Evolutionary conservation across 2,113 vertebrate genomes (phyloP).

Genomic region (Apteryx mantelli): DNA sequence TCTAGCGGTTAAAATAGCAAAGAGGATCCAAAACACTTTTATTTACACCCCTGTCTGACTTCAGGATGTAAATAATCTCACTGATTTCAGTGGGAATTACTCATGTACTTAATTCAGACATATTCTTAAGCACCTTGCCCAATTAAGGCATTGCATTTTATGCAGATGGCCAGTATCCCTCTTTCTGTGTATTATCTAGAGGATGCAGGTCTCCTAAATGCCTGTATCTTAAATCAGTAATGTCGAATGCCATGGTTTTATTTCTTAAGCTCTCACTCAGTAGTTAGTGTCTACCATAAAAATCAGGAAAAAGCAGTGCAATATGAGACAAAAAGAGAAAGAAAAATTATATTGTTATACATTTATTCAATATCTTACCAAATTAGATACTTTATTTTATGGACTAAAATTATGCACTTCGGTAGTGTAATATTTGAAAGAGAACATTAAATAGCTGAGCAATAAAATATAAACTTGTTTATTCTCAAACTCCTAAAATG

Average conservation of each 20-base stretch:
- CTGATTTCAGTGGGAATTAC: not conserved
- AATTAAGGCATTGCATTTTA: not conserved
- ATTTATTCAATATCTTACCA: not conserved
- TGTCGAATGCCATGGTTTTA: not conserved
- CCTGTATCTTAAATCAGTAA: not conserved
- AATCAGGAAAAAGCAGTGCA: not conserved
- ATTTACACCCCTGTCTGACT: not conserved
- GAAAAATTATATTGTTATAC: not conserved
- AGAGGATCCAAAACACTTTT: not conserved
- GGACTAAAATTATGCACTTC: conserved; percentile 5
- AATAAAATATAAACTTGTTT: conserved; percentile 34
- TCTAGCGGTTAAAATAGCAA: not conserved
- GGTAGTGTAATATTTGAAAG: conserved; percentile 44
- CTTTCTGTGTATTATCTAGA: not conserved
- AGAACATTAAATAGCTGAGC: not conserved
- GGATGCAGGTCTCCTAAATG: not conserved
- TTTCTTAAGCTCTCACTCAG: not conserved
- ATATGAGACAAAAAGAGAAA: not conserved
- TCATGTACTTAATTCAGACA: not conserved
- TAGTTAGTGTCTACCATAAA: not conserved
- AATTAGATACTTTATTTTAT: not conserved
- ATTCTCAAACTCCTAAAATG: conserved; percentile 27
- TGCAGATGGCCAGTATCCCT: not conserved
- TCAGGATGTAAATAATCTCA: not conserved
- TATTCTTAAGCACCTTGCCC: not conserved